These are phyloP conservation scores for Ameiurus melas DNA, from an alignment of 2,113 vertebrate genomes.

Conservation along the genomic window DNA sequence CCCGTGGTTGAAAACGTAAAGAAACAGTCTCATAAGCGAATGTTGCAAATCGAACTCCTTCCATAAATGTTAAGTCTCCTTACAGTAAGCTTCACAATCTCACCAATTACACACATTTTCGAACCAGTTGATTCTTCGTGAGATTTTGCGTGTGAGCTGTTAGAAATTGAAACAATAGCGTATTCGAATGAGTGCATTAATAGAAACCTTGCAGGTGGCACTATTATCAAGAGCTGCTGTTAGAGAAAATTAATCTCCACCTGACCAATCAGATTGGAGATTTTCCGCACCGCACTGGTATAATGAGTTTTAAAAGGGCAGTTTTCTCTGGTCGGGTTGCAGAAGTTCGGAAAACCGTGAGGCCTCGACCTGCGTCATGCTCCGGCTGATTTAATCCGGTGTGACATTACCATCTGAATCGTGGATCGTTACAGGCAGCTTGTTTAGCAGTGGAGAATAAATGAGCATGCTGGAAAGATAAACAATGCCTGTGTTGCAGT, in stretches of 20 bases:
- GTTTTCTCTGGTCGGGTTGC: not conserved
- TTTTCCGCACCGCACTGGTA: not conserved
- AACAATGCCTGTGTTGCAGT: constrained; percentile 38
- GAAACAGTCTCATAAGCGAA: not conserved
- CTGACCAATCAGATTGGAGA: not conserved
- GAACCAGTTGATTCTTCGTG: not conserved
- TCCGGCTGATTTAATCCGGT: not conserved
- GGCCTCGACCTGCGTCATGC: not conserved
- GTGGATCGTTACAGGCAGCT: constrained; percentile 16
- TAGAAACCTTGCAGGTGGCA: not conserved
- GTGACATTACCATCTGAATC: constrained; percentile 16
- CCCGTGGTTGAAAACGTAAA: not conserved
- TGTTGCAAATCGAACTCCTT: not conserved
- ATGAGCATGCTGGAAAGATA: constrained; percentile 47
- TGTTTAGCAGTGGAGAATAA: constrained; percentile 33
- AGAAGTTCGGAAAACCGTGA: not conserved
- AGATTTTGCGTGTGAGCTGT: not conserved
- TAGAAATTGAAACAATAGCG: not conserved
- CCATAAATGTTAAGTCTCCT: not conserved
- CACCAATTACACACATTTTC: not conserved
- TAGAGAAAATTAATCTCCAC: not conserved
- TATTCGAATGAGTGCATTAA: not conserved
- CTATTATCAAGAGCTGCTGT: not conserved
- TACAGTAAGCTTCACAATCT: not conserved
- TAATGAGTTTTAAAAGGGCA: not conserved